These are phyloP conservation scores for Astropecten irregularis DNA, from an alignment of 53 echinoderm and acorn worm species.

Conservation along the genomic window DNA sequence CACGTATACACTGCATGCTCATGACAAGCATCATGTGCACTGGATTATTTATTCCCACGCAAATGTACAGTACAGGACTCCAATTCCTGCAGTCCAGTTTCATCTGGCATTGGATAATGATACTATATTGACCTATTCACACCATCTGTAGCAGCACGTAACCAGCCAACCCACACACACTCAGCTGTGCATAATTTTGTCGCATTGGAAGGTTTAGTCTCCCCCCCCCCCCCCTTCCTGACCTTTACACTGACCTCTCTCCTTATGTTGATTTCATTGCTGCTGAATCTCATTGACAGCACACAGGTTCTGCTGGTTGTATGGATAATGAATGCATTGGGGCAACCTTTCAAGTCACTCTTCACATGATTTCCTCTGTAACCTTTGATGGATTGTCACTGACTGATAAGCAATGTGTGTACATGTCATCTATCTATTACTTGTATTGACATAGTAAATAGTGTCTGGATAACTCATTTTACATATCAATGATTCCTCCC, in stretches of 20 bases:
- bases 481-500: background rate
- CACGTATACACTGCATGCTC: background rate
- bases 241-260: background rate
- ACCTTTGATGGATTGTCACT: no score
- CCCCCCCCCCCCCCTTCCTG: background rate
- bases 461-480: background rate
- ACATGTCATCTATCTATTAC: background rate
- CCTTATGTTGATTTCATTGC: no score
- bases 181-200: background rate
- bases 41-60: background rate
- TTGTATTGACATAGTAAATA: background rate
- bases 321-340: no score
- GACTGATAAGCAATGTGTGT: no score
- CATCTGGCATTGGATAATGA: background rate
- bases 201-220: background rate
- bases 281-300: background rate
- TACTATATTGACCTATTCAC: constrained; percentile 24
- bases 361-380: no score
- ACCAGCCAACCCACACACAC: no score
- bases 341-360: no score
- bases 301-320: no score
- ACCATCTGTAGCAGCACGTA: constrained; percentile 4
- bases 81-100: background rate
- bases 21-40: background rate
- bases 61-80: no score